phyloP scores from a whole-genome alignment of 2,797 vertebrate genomes.

The Pteropus rufus region DNA sequence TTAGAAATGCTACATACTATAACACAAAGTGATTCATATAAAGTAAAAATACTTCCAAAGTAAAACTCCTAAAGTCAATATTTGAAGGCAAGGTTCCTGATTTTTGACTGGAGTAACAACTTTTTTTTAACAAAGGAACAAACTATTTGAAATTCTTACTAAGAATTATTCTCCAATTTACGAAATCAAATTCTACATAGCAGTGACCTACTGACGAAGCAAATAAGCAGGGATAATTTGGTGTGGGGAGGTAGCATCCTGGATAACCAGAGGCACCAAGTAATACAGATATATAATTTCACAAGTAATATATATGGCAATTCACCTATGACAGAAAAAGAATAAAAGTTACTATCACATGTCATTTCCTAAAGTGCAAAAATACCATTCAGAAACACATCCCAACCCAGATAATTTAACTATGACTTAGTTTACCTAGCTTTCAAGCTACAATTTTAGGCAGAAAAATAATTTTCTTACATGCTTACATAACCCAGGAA shows the following conservation, averaged over 20 bases:
- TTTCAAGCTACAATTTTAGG: conserved; percentile 14
- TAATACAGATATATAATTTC: conserved; percentile 42
- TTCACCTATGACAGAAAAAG: not conserved
- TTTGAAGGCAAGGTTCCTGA: not conserved
- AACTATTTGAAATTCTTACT: conserved; percentile 9
- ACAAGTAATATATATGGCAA: conserved; percentile 61
- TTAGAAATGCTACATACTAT: not conserved
- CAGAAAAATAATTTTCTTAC: conserved; percentile 5
- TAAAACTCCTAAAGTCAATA: not conserved
- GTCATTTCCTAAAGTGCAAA: conserved; percentile 22
- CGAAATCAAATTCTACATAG: not conserved
- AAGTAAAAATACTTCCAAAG: not conserved
- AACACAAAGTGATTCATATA: not conserved
- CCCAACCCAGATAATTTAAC: conserved; percentile 27
- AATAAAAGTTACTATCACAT: conserved; percentile 43
- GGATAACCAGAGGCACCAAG: not conserved
- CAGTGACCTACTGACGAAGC: not conserved
- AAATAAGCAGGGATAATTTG: not conserved
- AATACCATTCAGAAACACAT: conserved; percentile 38
- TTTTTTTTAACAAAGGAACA: not conserved
- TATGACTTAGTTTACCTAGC: not conserved
- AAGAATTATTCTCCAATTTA: not conserved
- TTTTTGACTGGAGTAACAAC: not conserved
- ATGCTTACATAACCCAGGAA: not conserved
- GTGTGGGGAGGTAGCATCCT: not conserved